These are phyloP conservation scores for Meghimatium bilineatum DNA, from an alignment of 2,888 invertebrate species.

Conservation along the genomic window DNA sequence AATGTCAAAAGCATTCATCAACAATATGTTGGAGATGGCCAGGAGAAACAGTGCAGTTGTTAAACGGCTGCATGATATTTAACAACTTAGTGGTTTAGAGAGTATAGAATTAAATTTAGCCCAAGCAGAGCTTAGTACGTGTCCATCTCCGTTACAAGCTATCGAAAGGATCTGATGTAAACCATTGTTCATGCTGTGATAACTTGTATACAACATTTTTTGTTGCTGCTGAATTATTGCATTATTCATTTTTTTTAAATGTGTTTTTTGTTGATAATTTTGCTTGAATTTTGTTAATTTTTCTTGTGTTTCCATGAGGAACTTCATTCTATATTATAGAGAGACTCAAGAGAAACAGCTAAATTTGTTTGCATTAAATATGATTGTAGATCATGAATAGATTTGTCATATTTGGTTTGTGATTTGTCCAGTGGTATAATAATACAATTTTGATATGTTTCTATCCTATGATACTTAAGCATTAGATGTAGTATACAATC, in stretches of 20 bases:
- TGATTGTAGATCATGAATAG: neutral
- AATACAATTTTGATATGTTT: neutral
- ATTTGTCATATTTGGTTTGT: neutral
- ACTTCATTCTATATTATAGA: neutral
- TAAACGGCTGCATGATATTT: too few species aligned
- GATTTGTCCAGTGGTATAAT: neutral
- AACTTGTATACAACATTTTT: neutral
- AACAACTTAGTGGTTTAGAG: too few species aligned
- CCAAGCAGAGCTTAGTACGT: too few species aligned
- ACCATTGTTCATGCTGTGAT: conserved; percentile 27
- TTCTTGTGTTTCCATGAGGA: neutral
- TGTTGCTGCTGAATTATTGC: conserved; percentile 31
- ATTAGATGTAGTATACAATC: neutral
- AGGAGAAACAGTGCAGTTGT: too few species aligned
- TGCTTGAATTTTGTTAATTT: neutral
- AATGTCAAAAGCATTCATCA: too few species aligned
- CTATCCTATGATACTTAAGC: neutral
- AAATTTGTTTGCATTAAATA: neutral
- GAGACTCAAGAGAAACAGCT: neutral
- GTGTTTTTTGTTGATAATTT: neutral
- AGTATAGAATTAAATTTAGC: too few species aligned
- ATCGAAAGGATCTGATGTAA: neutral
- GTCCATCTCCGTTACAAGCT: neutral
- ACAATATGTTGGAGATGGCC: too few species aligned
- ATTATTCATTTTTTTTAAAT: conserved; percentile 14